phyloP scores from a whole-genome alignment of 2,888 invertebrate species.

The Encarsia formosa region DNA sequence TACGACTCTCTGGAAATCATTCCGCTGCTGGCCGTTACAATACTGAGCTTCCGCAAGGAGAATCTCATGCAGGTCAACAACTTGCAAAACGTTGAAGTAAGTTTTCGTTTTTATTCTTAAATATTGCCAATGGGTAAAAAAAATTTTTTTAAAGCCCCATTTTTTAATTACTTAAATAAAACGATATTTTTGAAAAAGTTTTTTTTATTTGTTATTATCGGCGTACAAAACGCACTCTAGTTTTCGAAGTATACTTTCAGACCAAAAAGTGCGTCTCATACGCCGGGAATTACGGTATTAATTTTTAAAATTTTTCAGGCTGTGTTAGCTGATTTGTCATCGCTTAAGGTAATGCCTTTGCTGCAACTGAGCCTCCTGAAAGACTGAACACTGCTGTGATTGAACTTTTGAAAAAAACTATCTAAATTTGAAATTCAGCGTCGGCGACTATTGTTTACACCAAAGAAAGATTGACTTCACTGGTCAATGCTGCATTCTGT shows the following conservation, averaged over 20 bases:
- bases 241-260: too few relatives aligned
- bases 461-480: too few relatives aligned
- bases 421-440: too few relatives aligned
- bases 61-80: slow-evolving; percentile 74
- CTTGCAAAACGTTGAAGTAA: slow-evolving; percentile 71
- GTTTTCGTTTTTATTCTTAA: slow-evolving; percentile 7
- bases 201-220: background rate
- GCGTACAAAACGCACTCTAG: too few relatives aligned
- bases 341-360: slow-evolving; percentile 79
- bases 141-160: background rate
- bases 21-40: slow-evolving; percentile 78
- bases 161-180: background rate
- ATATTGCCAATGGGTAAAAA: background rate
- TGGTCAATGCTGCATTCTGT: too few relatives aligned
- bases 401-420: too few relatives aligned
- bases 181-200: background rate
- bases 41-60: slow-evolving; percentile 80
- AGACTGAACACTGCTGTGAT: slow-evolving; percentile 47
- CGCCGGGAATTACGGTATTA: too few relatives aligned
- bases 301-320: slow-evolving; percentile 58
- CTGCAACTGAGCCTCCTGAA: slow-evolving; percentile 75
- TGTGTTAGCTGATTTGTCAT: slow-evolving; percentile 81
- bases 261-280: too few relatives aligned
- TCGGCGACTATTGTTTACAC: too few relatives aligned
- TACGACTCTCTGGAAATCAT: slow-evolving; percentile 89